Percentiles rank a stretch among this genome's conserved stretches.
These are phyloP conservation scores for Apistogramma diplotaenia DNA, from an alignment of 2,113 vertebrate genomes.

Conservation along the genomic window DNA sequence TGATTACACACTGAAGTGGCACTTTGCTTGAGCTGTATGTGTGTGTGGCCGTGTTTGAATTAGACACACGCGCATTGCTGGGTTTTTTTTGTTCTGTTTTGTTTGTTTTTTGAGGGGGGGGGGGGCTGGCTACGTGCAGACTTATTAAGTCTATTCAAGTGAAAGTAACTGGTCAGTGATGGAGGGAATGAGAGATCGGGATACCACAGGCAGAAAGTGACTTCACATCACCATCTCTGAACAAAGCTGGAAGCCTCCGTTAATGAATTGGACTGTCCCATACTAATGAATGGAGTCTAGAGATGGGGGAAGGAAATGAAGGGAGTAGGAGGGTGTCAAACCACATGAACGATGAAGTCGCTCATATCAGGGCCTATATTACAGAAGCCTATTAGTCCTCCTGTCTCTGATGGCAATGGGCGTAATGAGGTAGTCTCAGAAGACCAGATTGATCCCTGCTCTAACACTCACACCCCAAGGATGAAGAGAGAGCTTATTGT, in stretches of 20 bases:
- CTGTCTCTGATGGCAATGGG: conserved; percentile 54
- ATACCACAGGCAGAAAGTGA: background rate
- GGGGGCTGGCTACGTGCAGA: background rate
- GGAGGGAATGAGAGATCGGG: background rate
- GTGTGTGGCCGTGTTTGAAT: background rate
- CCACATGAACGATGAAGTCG: conserved; percentile 66
- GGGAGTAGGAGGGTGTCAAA: conserved; percentile 57
- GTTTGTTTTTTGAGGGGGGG: too few relatives aligned
- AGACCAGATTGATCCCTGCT: conserved; percentile 38
- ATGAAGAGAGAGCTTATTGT: background rate
- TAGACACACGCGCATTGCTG: background rate
- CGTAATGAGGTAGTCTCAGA: conserved; percentile 61
- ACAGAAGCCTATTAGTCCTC: conserved; percentile 61
- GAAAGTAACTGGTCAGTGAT: conserved; percentile 8
- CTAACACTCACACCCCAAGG: conserved; percentile 16
- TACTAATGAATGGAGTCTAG: conserved; percentile 69
- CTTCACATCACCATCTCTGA: conserved; percentile 32
- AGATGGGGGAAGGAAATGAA: conserved; percentile 60
- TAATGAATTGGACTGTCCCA: conserved; percentile 72
- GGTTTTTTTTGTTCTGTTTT: background rate
- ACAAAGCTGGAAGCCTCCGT: conserved; percentile 25
- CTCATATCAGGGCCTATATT: conserved; percentile 60
- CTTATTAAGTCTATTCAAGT: conserved; percentile 22
- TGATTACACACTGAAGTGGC: background rate
- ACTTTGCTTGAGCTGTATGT: background rate